These are phyloP conservation scores for Montipora cactus DNA, from an alignment of 64 coral and sea anemone genomes.

Conservation along the genomic window DNA sequence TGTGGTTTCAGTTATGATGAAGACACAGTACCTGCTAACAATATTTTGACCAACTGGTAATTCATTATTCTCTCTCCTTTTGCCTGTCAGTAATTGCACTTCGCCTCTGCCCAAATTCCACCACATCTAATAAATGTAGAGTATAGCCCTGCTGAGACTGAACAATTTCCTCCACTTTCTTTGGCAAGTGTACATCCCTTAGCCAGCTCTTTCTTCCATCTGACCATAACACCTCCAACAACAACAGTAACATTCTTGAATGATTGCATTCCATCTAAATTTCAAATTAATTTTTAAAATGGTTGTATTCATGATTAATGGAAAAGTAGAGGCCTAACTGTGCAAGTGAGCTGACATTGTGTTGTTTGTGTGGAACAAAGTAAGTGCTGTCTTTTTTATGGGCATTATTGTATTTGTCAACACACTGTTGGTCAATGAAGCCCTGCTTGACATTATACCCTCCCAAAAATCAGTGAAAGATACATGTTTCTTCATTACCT, in stretches of 20 bases:
- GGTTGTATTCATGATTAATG: neutral
- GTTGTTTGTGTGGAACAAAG: neutral
- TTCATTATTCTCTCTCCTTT: neutral
- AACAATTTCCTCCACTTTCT: neutral
- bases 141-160: neutral
- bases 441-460: neutral
- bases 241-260: neutral
- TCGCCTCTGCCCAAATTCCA: conserved; percentile 46
- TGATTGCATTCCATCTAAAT: neutral
- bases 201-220: conserved; percentile 51
- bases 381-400: neutral
- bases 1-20: too few species aligned
- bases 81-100: neutral
- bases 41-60: neutral
- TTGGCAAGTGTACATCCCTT: conserved; percentile 17
- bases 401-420: neutral
- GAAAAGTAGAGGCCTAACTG: neutral
- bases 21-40: too few species aligned
- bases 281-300: neutral
- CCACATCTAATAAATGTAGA: neutral
- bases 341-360: neutral
- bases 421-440: neutral
- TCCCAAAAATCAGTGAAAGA: neutral
- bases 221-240: conserved; percentile 3
- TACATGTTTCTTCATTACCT: conserved; percentile 7